These are phyloP conservation scores for Kryptopterus vitreolus DNA, from an alignment of 2,797 vertebrate species.

Conservation along the genomic window DNA sequence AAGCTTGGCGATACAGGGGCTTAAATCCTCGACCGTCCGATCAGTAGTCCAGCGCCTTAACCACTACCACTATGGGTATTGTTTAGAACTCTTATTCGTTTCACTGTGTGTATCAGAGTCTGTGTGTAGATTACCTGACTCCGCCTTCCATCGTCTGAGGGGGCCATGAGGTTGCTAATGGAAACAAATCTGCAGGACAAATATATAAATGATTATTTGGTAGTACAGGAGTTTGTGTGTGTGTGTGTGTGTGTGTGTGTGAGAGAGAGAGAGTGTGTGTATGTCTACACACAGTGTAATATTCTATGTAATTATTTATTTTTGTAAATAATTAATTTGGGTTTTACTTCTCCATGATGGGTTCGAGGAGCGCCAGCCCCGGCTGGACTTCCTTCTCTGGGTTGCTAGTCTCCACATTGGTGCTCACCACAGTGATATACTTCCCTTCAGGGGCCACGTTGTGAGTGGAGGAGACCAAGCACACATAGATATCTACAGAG, in stretches of 20 bases:
- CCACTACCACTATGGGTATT: too few species aligned
- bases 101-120: too few species aligned
- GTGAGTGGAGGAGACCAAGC: slow-evolving; percentile 71
- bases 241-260: too few species aligned
- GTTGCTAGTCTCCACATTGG: slow-evolving; percentile 68
- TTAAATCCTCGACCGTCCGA: too few species aligned
- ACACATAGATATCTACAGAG: slow-evolving; percentile 75
- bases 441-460: slow-evolving; percentile 74
- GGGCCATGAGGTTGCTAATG: slow-evolving; percentile 66
- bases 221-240: not conserved
- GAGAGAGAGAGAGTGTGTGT: too few species aligned
- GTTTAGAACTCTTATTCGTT: too few species aligned
- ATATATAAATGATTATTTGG: not conserved
- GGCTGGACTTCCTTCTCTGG: slow-evolving; percentile 77
- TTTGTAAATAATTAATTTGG: not conserved
- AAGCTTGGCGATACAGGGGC: too few species aligned
- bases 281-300: not conserved
- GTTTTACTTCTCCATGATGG: slow-evolving; percentile 74
- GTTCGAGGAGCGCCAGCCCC: slow-evolving; percentile 72
- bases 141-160: slow-evolving; percentile 70
- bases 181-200: slow-evolving; percentile 67
- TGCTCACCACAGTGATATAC: slow-evolving; percentile 77
- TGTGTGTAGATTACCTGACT: slow-evolving; percentile 68
- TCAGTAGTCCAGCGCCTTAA: too few species aligned
- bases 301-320: not conserved